phyloP scores from a whole-genome alignment of 2,113 vertebrate genomes.

The Chaetops frenatus region DNA sequence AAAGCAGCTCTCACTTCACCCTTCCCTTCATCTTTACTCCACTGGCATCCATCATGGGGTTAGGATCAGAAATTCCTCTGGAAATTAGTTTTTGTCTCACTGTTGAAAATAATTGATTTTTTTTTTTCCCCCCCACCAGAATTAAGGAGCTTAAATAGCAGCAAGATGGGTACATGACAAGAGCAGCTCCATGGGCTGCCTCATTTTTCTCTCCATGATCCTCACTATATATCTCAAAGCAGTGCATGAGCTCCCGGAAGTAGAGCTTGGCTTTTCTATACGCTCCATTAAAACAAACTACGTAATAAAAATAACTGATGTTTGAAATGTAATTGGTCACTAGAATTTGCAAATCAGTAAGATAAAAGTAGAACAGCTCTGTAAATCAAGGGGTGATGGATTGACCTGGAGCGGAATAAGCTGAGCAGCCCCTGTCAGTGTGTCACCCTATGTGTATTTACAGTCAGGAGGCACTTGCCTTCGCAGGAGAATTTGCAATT shows the following conservation, averaged over 20 bases:
- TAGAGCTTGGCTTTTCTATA: neutral
- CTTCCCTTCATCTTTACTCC: neutral
- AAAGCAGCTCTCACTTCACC: neutral
- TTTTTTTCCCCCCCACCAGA: neutral
- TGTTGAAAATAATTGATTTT: neutral
- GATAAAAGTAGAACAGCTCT: conserved; percentile 26
- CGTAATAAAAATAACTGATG: conserved; percentile 53
- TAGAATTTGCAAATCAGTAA: conserved; percentile 52
- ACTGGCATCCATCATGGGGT: neutral
- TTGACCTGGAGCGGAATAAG: neutral
- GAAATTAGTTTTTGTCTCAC: neutral
- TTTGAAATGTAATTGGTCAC: conserved; percentile 51
- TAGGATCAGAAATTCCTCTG: neutral
- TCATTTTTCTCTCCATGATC: neutral
- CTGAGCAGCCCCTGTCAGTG: conserved; percentile 9
- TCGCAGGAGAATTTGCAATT: neutral
- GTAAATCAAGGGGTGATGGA: conserved; percentile 28
- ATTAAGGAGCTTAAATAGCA: neutral
- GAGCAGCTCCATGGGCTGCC: neutral
- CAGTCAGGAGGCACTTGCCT: neutral
- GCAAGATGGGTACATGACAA: neutral
- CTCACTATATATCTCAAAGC: neutral
- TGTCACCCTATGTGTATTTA: neutral
- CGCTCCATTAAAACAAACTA: conserved; percentile 14
- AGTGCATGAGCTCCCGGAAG: neutral